Percentiles rank a stretch among this genome's conserved stretches.
Evolutionary conservation across 2,113 vertebrate species (phyloP).

Genomic region (Channa maculata): DNA sequence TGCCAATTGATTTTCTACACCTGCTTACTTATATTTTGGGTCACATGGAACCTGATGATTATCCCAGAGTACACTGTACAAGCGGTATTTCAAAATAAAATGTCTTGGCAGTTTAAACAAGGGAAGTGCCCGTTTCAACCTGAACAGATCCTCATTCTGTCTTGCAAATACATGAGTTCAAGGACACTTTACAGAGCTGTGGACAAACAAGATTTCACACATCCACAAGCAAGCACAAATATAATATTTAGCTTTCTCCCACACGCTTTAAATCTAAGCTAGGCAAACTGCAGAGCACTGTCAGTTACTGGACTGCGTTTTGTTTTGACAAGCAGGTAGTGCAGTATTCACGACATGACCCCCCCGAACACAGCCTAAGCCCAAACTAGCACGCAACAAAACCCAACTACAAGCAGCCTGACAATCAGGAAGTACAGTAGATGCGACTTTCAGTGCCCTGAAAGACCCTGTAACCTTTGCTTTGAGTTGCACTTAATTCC

Average conservation of each 20-base stretch:
- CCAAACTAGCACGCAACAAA: slow-evolving; percentile 6
- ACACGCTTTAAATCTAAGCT: slow-evolving; percentile 28
- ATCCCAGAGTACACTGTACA: not conserved
- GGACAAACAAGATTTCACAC: slow-evolving; percentile 24
- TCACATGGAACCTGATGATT: not conserved
- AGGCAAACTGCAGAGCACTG: slow-evolving; percentile 54
- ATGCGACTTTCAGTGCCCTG: slow-evolving; percentile 2
- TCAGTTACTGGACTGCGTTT: slow-evolving; percentile 42
- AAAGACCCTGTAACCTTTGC: slow-evolving; percentile 34
- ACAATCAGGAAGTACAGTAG: slow-evolving; percentile 9
- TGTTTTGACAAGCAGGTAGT: slow-evolving; percentile 51
- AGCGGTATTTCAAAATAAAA: not conserved
- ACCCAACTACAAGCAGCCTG: slow-evolving; percentile 1
- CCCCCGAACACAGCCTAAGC: slow-evolving; percentile 20
- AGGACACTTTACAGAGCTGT: slow-evolving; percentile 27
- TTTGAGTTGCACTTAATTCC: slow-evolving; percentile 4
- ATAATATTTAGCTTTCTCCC: slow-evolving; percentile 30
- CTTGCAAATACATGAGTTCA: slow-evolving; percentile 38
- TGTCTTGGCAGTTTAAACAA: slow-evolving; percentile 3
- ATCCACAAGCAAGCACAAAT: slow-evolving; percentile 26
- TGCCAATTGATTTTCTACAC: not conserved
- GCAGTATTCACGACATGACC: slow-evolving; percentile 9
- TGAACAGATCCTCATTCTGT: slow-evolving; percentile 10
- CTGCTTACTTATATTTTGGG: not conserved
- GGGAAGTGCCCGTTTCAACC: slow-evolving; percentile 10